Conservation (phyloP, 2,888 invertebrate species). For the Melieria omissa region DNA sequence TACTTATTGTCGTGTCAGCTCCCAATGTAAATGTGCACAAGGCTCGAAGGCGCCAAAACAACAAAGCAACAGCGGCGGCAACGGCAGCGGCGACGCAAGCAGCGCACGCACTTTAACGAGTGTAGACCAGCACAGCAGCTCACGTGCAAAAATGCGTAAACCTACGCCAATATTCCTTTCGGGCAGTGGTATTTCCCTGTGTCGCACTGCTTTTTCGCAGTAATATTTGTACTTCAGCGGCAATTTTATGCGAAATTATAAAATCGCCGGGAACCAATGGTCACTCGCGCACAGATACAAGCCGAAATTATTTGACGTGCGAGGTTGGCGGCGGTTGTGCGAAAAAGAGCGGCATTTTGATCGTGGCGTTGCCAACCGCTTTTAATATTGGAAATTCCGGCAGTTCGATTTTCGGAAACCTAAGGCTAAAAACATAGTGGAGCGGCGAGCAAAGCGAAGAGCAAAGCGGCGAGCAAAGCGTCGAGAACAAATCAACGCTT, state of each 20-base stretch:
- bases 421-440: too few species aligned
- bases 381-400: too few species aligned
- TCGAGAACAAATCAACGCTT: too few species aligned
- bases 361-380: constrained; percentile 21
- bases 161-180: neutral
- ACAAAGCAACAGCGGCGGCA: constrained; percentile 31
- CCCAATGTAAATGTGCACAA: neutral
- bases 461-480: too few species aligned
- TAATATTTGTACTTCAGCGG: neutral
- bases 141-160: neutral
- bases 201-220: neutral
- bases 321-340: constrained; percentile 31
- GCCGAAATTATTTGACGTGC: constrained; percentile 21
- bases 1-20: neutral
- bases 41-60: constrained; percentile 36
- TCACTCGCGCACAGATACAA: constrained; percentile 9
- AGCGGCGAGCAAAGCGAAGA: too few species aligned
- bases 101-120: neutral
- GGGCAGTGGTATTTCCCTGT: neutral
- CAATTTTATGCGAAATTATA: neutral
- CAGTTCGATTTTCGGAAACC: too few species aligned
- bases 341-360: constrained; percentile 24
- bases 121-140: too few species aligned
- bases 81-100: constrained; percentile 1
- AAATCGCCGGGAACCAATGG: constrained; percentile 3